Base-by-base conservation (phyloP, 2,888 invertebrate genomes). In the Tachina lurida region DNA sequence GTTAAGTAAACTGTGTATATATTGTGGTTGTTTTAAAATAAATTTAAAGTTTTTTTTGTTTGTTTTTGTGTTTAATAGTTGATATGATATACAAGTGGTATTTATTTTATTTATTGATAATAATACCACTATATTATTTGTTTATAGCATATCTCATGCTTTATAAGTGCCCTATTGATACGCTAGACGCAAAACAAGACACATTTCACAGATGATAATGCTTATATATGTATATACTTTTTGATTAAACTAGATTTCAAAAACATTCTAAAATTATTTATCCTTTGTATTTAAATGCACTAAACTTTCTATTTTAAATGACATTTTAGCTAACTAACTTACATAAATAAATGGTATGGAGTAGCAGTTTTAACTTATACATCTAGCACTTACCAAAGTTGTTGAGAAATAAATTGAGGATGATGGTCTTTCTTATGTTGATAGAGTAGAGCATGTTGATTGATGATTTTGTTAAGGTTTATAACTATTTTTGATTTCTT, bases 301-400 rank as follows among this genome's bases (percentile, higher is more conserved):
- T 67, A 52, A 17, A 3, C 12, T 56, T 1, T 71, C 10, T 65
- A 45, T 65, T 41, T 31, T 9, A 43, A 15, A n/a, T 22, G 49
- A 52, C 41, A 17, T 31, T 17, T 67, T 15, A 31, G 7, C 31
- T 31, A 31, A 31, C 31, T 4, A 31, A 31, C 31, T 31, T 31
- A 31, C 31, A 31, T 31, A 31, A 2, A 3, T 22, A 49, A 47
- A 56, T n/a, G 10, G 15, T 54, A 13, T 70, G 19, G 39, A 56
- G 15, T 62, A 39, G 15, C 39, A 31, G 17, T 17, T 49, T n/a
- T 54, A 73, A 54, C 77, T 83, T 83, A 83, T 60, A 45, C 8
- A 17, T 39, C 58, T 83, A 84, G 78, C 83, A 88, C 88, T 88
- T 88, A 88, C 88, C 88, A 84, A 74, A 84, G 58, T 86, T 81